Evolutionary conservation across 2,888 invertebrate genomes (phyloP).

Genomic region (Andrena fulva): DNA sequence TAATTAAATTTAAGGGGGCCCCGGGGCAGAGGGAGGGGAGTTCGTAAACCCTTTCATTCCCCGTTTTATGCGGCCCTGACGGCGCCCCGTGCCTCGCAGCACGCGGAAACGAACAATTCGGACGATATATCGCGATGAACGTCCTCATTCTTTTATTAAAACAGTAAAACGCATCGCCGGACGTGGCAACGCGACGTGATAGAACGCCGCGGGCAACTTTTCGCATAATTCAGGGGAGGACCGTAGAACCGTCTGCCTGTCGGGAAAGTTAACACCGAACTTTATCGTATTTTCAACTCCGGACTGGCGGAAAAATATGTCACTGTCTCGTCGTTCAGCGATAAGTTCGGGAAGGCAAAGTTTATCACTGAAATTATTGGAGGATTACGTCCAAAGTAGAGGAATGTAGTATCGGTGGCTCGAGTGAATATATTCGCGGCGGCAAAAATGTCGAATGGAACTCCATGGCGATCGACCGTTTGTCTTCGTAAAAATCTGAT

Average conservation of each 20-base stretch:
- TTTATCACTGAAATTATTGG: constrained; percentile 4
- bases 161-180: constrained; percentile 31
- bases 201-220: constrained; percentile 31
- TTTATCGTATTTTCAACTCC: constrained; percentile 32
- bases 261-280: constrained; percentile 37
- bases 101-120: constrained; percentile 29
- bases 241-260: constrained; percentile 17
- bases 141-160: constrained; percentile 42
- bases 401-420: neutral
- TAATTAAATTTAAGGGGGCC: constrained; percentile 60
- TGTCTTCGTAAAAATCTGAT: too few species aligned
- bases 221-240: constrained; percentile 32
- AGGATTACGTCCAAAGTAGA: neutral
- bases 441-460: too few species aligned
- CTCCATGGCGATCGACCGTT: too few species aligned
- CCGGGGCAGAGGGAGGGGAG: neutral
- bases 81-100: neutral
- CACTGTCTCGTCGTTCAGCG: neutral
- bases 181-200: neutral
- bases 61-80: constrained; percentile 24
- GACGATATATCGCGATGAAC: constrained; percentile 33
- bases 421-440: neutral
- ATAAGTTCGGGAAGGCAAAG: neutral
- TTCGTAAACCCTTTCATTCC: constrained; percentile 42
- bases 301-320: constrained; percentile 1